phyloP scores from a whole-genome alignment of 2,888 invertebrate genomes.

The Scaptomyza reducta region DNA sequence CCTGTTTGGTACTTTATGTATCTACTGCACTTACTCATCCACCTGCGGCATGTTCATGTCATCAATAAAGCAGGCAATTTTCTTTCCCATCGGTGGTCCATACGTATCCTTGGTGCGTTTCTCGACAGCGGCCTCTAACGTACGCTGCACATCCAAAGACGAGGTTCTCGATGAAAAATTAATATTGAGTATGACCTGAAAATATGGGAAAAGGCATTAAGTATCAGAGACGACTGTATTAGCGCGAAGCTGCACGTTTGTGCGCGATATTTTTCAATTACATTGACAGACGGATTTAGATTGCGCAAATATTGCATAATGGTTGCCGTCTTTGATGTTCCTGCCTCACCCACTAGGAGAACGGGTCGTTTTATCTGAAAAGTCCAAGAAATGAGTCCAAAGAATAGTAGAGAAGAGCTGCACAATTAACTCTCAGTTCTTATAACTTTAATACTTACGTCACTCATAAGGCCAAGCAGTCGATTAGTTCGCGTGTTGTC shows the following conservation, averaged over 20 bases:
- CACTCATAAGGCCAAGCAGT: conserved; percentile 91
- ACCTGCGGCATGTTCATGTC: conserved; percentile 97
- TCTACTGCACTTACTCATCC: conserved; percentile 80
- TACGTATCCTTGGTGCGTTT: conserved; percentile 95
- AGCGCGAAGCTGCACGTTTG: conserved; percentile 25
- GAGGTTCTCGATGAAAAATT: conserved; percentile 97
- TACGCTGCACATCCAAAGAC: conserved; percentile 94
- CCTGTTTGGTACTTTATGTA: conserved; percentile 1
- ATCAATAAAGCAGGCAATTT: conserved; percentile 94
- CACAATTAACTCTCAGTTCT: background rate
- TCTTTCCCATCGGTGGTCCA: conserved; percentile 95
- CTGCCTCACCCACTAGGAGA: conserved; percentile 94
- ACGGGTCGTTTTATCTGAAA: conserved; percentile 90
- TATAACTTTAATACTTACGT: conserved; percentile 84
- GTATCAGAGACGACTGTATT: conserved; percentile 24
- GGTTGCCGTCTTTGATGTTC: conserved; percentile 96
- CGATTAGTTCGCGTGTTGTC: conserved; percentile 93
- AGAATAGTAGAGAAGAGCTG: background rate
- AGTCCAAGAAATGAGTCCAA: conserved; percentile 3
- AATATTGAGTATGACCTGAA: conserved; percentile 90
- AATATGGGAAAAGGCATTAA: conserved; percentile 5
- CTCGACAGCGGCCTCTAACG: conserved; percentile 94
- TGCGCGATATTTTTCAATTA: conserved; percentile 77
- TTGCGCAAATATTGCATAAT: conserved; percentile 91
- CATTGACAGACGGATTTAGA: conserved; percentile 88